phyloP scores from a whole-genome alignment of 1,140 invertebrate genomes.

The Drosophila busckii region DNA sequence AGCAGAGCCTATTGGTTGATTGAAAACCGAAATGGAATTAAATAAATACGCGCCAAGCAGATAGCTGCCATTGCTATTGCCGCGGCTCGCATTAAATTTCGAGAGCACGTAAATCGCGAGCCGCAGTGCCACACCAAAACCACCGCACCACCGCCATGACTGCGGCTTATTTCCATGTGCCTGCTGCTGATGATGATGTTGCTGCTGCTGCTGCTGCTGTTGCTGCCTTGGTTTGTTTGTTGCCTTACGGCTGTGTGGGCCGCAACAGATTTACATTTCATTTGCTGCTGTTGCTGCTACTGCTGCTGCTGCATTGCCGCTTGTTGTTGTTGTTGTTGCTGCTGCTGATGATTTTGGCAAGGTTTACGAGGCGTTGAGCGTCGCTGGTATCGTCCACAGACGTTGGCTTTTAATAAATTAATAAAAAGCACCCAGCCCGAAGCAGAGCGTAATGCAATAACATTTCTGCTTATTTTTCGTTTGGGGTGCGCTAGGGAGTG shows the following conservation, averaged over 20 bases:
- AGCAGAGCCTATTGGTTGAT: constrained; percentile 65
- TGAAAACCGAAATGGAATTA: constrained; percentile 70
- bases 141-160: constrained; percentile 7
- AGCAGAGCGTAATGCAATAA: constrained; percentile 46
- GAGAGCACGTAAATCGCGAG: constrained; percentile 36
- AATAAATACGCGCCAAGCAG: constrained; percentile 59
- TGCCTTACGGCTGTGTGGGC: constrained; percentile 29
- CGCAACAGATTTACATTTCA: constrained; percentile 66
- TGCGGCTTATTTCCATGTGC: constrained; percentile 29
- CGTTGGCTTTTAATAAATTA: constrained; percentile 69
- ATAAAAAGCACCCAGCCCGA: constrained; percentile 41
- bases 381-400: constrained; percentile 27
- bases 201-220: not conserved
- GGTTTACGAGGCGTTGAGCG: constrained; percentile 64
- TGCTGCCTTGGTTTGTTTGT: constrained; percentile 18
- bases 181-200: not conserved
- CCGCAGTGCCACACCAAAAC: not conserved
- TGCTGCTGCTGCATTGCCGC: constrained; percentile 5
- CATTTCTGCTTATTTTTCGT: constrained; percentile 19
- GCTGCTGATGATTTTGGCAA: constrained; percentile 61
- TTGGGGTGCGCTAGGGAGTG: constrained; percentile 2
- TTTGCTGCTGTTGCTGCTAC: constrained; percentile 26
- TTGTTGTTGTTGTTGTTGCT: not conserved
- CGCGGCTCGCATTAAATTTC: constrained; percentile 59
- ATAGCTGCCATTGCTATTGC: constrained; percentile 51